phyloP scores from a whole-genome alignment of 2,888 invertebrate species.

The Bursaphelenchus okinawaensis region DNA sequence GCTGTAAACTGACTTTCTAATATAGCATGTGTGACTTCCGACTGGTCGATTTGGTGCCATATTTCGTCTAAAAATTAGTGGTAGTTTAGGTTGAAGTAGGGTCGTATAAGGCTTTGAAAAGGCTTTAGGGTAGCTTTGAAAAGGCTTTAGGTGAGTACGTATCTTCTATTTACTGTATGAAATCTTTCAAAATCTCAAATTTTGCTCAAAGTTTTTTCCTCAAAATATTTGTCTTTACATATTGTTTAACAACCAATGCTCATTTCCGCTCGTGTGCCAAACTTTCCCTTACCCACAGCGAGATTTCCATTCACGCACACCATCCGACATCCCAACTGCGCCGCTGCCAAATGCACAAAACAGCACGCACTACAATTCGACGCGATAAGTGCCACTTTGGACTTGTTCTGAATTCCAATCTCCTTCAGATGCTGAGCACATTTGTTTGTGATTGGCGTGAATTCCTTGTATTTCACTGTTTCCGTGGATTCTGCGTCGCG shows the following conservation, averaged over 20 bases:
- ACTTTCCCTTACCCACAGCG: background rate
- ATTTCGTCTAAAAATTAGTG: slow-evolving; percentile 47
- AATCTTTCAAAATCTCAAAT: too few species aligned
- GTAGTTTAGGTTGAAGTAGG: too few species aligned
- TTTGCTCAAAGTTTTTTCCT: too few species aligned
- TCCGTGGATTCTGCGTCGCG: background rate
- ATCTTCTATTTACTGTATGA: too few species aligned
- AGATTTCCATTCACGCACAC: slow-evolving; percentile 45
- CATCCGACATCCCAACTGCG: slow-evolving; percentile 42
- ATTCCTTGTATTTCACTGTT: background rate
- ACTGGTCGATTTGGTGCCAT: slow-evolving; percentile 50
- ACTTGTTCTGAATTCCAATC: background rate
- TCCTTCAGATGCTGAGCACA: background rate
- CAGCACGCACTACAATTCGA: background rate
- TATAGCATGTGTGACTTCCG: slow-evolving; percentile 47
- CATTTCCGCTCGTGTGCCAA: background rate
- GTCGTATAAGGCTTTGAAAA: too few species aligned
- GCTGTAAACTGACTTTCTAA: slow-evolving; percentile 42
- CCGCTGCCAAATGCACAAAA: slow-evolving; percentile 49
- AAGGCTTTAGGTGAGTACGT: too few species aligned
- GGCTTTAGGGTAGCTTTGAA: too few species aligned
- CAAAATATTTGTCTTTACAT: too few species aligned
- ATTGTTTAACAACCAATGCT: background rate
- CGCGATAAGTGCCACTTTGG: slow-evolving; percentile 1
- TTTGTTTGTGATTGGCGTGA: background rate